Conservation (phyloP, 2,113 vertebrate genomes). For the Athene noctua region DNA sequence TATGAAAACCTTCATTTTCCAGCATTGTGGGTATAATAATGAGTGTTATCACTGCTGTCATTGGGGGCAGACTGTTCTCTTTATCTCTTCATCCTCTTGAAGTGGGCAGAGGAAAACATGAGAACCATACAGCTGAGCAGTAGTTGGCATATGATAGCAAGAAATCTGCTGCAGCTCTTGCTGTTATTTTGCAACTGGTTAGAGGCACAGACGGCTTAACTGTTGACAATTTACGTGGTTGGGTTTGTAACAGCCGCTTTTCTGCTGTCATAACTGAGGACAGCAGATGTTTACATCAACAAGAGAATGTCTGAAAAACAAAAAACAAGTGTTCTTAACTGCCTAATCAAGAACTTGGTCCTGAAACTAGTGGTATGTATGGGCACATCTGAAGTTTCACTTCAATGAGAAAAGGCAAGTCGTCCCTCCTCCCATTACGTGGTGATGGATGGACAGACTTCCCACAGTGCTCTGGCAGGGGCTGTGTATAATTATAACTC, state of each 20-base stretch:
- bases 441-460: neutral
- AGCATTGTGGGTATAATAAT: neutral
- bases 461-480: neutral
- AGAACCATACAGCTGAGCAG: neutral
- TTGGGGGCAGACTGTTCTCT: neutral
- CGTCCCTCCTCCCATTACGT: neutral
- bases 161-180: neutral
- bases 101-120: neutral
- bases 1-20: neutral
- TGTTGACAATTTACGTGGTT: neutral
- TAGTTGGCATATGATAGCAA: neutral
- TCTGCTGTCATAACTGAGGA: neutral
- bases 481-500: neutral
- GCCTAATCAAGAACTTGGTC: neutral
- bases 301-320: neutral
- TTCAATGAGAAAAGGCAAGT: rapidly evolving
- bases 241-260: neutral
- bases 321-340: neutral
- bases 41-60: neutral
- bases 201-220: neutral
- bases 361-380: neutral
- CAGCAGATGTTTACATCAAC: neutral
- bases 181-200: neutral
- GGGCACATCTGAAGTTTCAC: neutral
- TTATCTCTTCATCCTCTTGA: neutral